A percentile compares a stretch with the other conserved stretches of the same genome.
These are phyloP conservation scores for Melipona beecheii DNA, from an alignment of 2,888 invertebrate species.

Conservation along the genomic window DNA sequence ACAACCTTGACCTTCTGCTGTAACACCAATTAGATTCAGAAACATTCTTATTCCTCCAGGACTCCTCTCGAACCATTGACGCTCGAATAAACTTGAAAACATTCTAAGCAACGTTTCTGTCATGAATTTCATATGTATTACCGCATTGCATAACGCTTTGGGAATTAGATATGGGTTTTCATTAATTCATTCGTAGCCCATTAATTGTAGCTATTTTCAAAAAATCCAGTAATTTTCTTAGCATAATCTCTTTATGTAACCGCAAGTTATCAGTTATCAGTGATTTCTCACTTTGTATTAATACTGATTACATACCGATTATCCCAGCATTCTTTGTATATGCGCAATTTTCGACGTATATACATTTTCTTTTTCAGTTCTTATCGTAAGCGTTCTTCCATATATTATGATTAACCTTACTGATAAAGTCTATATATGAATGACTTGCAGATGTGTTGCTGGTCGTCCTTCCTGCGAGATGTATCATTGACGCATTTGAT, in stretches of 20 bases:
- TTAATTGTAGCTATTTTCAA: slow-evolving; percentile 3
- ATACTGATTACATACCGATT: slow-evolving; percentile 20
- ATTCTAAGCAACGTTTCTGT: neutral
- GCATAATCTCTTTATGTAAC: slow-evolving; percentile 23
- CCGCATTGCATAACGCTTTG: slow-evolving; percentile 22
- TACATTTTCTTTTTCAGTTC: slow-evolving; percentile 5
- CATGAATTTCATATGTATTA: neutral
- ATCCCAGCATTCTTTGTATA: neutral
- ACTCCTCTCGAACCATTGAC: neutral
- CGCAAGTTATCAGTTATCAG: slow-evolving; percentile 19
- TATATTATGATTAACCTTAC: slow-evolving; percentile 38
- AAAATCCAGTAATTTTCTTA: slow-evolving; percentile 21
- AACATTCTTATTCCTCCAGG: slow-evolving; percentile 32
- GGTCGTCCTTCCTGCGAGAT: slow-evolving; percentile 29
- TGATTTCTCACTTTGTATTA: slow-evolving; percentile 7
- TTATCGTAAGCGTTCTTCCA: slow-evolving; percentile 45
- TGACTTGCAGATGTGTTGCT: slow-evolving; percentile 25
- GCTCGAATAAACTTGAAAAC: neutral
- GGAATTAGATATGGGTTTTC: slow-evolving; percentile 10
- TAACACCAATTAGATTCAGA: slow-evolving; percentile 46
- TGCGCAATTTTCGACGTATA: slow-evolving; percentile 2
- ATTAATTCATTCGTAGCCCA: neutral
- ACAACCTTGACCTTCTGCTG: slow-evolving; percentile 57
- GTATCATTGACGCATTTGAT: slow-evolving; percentile 15
- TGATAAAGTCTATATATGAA: slow-evolving; percentile 50